Evolutionary conservation across 2,888 invertebrate species (phyloP).

Genomic region (Teinopalpus imperialis): DNA sequence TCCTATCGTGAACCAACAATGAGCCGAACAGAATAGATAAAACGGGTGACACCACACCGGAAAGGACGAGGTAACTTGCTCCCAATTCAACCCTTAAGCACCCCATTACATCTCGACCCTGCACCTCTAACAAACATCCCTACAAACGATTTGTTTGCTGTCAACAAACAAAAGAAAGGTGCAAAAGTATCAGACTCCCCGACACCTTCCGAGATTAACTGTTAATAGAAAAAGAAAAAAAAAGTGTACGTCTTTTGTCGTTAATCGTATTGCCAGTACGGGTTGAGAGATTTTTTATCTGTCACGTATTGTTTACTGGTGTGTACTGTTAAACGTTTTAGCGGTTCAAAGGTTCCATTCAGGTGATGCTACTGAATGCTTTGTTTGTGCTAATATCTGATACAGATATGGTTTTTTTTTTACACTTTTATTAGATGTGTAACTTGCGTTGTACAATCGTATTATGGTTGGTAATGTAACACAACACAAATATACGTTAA

Average conservation of each 20-base stretch:
- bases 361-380: conserved; percentile 50
- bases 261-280: conserved; percentile 74
- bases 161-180: conserved; percentile 77
- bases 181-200: conserved; percentile 51
- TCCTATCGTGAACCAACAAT: conserved; percentile 19
- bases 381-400: conserved; percentile 57
- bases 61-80: conserved; percentile 72
- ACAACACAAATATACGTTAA: no score
- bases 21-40: conserved; percentile 52
- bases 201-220: conserved; percentile 59
- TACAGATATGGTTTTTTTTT: conserved; percentile 48
- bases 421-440: background rate
- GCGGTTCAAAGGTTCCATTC: conserved; percentile 63
- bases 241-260: conserved; percentile 61
- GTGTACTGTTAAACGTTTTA: conserved; percentile 66
- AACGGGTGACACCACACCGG: conserved; percentile 58
- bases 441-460: background rate
- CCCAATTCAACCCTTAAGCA: conserved; percentile 71
- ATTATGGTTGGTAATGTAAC: no score
- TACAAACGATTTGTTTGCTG: conserved; percentile 80
- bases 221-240: conserved; percentile 57
- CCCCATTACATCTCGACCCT: conserved; percentile 65
- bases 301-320: conserved; percentile 46
- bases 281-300: conserved; percentile 46
- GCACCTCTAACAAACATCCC: conserved; percentile 39